phyloP scores from a whole-genome alignment of 1,140 invertebrate species.

The Globodera ellingtonae region DNA sequence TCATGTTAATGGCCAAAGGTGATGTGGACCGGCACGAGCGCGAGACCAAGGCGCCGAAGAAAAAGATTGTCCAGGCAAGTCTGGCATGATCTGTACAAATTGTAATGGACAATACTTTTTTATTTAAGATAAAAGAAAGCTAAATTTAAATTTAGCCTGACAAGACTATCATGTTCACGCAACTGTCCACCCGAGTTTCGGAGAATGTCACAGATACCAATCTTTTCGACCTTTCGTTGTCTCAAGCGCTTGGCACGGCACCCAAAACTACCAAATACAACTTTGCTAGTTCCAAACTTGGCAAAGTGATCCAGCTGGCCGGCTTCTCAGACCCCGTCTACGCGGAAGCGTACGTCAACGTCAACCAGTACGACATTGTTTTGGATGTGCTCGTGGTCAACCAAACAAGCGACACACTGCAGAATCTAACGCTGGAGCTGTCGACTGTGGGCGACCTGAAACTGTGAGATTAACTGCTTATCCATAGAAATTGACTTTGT shows the following conservation, averaged over 20 bases:
- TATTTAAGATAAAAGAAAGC: neutral
- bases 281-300: constrained; percentile 71
- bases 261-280: constrained; percentile 71
- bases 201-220: constrained; percentile 75
- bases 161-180: constrained; percentile 82
- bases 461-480: constrained; percentile 66
- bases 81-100: neutral
- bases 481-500: no score
- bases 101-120: neutral
- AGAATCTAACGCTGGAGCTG: constrained; percentile 95
- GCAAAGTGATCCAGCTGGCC: constrained; percentile 90
- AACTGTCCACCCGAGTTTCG: constrained; percentile 74
- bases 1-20: constrained; percentile 82
- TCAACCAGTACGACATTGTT: constrained; percentile 98
- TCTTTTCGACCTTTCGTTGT: constrained; percentile 91
- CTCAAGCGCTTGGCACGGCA: constrained; percentile 80
- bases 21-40: constrained; percentile 72
- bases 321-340: constrained; percentile 99
- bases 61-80: constrained; percentile 52
- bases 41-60: constrained; percentile 66
- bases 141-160: constrained; percentile 75
- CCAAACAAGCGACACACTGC: constrained; percentile 91
- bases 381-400: constrained; percentile 96
- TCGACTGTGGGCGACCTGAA: constrained; percentile 95
- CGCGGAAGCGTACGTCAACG: constrained; percentile 96